phyloP scores from a whole-genome alignment of 2,888 invertebrate genomes.

The Eilema caniola region DNA sequence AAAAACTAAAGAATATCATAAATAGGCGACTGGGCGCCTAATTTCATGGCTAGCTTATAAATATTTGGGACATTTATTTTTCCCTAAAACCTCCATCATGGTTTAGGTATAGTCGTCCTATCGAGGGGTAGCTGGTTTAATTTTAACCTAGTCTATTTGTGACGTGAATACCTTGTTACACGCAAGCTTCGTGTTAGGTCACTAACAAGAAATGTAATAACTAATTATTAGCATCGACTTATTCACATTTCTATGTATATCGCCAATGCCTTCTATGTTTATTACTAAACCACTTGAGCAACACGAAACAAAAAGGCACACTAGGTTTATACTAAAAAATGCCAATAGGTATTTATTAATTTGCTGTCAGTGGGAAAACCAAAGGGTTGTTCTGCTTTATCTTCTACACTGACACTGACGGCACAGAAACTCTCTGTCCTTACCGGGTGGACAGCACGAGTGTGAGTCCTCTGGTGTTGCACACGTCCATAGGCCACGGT shows the following conservation, averaged over 20 bases:
- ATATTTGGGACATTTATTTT: background rate
- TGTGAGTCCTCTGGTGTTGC: no score
- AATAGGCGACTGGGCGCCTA: background rate
- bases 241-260: background rate
- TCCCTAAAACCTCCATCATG: background rate
- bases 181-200: conserved; percentile 3
- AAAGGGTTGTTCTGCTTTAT: no score
- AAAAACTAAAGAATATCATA: background rate
- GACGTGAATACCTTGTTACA: background rate
- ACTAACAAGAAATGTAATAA: conserved; percentile 4
- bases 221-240: background rate
- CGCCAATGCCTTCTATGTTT: no score
- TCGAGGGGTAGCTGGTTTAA: background rate
- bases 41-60: background rate
- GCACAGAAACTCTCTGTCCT: no score
- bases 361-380: no score
- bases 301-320: no score
- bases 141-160: background rate
- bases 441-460: no score
- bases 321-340: no score
- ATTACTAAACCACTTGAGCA: no score
- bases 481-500: no score
- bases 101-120: background rate
- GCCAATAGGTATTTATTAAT: no score
- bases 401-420: no score